Percentiles rank a stretch among this genome's conserved stretches.
phyloP scores from a whole-genome alignment of 1,140 invertebrate genomes.

The Acyrthosiphon pisum region DNA sequence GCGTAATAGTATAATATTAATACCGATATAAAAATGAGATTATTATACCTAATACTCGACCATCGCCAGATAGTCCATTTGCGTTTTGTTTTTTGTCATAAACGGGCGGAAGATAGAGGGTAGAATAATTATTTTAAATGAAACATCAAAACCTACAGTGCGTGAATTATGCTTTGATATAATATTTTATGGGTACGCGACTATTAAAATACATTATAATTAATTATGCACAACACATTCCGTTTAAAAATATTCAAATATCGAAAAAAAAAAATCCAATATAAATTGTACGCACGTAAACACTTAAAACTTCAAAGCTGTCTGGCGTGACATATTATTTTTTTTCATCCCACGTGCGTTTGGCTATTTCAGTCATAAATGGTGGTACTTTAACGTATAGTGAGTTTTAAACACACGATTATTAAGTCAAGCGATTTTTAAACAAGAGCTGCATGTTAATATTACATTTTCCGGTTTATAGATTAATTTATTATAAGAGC shows the following conservation, averaged over 20 bases:
- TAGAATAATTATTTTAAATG: not conserved
- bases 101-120: not conserved
- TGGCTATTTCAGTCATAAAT: not conserved
- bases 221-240: not conserved
- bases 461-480: constrained; percentile 10
- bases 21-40: not conserved
- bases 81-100: too few species aligned
- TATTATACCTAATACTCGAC: too few species aligned
- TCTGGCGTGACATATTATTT: not conserved
- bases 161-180: not conserved
- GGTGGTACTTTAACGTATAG: not conserved
- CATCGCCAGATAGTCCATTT: not conserved
- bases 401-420: not conserved
- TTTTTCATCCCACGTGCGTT: not conserved
- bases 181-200: not conserved
- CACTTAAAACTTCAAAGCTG: not conserved
- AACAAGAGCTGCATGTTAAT: not conserved
- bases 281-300: not conserved
- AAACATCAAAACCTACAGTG: not conserved
- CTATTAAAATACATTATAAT: not conserved
- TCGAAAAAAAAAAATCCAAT: not conserved
- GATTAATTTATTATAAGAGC: constrained; percentile 22
- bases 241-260: not conserved
- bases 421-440: constrained; percentile 7
- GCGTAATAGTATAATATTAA: not conserved